Evolutionary conservation across 2,797 vertebrate genomes (phyloP).

Genomic region (Aulostomus chinensis): DNA sequence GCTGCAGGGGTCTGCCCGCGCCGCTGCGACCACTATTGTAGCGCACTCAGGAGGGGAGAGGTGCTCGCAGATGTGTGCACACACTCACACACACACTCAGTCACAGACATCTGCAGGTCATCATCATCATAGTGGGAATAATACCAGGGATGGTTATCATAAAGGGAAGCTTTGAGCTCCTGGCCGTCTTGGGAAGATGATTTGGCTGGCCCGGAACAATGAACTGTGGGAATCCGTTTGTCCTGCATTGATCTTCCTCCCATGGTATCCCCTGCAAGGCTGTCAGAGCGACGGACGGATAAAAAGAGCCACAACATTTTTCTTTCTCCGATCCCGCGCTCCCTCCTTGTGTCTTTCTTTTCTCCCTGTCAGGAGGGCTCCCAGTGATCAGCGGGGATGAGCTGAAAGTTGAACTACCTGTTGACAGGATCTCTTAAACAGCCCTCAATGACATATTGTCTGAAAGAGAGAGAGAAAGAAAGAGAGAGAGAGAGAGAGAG

Average conservation of each 20-base stretch:
- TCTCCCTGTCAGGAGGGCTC: constrained; percentile 69
- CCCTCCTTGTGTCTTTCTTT: constrained; percentile 71
- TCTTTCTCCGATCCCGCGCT: constrained; percentile 64
- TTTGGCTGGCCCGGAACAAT: constrained; percentile 81
- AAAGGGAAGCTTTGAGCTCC: constrained; percentile 84
- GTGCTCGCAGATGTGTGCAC: constrained; percentile 36
- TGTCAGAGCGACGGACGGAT: constrained; percentile 74
- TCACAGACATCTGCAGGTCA: constrained; percentile 79
- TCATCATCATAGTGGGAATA: constrained; percentile 80
- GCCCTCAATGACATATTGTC: constrained; percentile 88
- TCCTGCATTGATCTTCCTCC: constrained; percentile 83
- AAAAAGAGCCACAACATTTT: constrained; percentile 78
- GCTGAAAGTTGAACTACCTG: constrained; percentile 87
- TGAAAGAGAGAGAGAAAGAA: constrained; percentile 29
- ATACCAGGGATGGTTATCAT: constrained; percentile 82
- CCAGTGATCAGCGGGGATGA: constrained; percentile 75
- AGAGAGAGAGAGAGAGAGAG: constrained; percentile 48
- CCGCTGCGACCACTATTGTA: constrained; percentile 75
- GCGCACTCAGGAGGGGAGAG: constrained; percentile 55
- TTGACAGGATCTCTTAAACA: constrained; percentile 88
- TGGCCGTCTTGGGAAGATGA: constrained; percentile 78
- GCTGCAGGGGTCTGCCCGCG: constrained; percentile 69
- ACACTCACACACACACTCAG: constrained; percentile 34
- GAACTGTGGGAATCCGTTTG: constrained; percentile 85
- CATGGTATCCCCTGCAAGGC: constrained; percentile 76